phyloP scores from a whole-genome alignment of 2,113 vertebrate genomes.

The Barnardius zonarius region DNA sequence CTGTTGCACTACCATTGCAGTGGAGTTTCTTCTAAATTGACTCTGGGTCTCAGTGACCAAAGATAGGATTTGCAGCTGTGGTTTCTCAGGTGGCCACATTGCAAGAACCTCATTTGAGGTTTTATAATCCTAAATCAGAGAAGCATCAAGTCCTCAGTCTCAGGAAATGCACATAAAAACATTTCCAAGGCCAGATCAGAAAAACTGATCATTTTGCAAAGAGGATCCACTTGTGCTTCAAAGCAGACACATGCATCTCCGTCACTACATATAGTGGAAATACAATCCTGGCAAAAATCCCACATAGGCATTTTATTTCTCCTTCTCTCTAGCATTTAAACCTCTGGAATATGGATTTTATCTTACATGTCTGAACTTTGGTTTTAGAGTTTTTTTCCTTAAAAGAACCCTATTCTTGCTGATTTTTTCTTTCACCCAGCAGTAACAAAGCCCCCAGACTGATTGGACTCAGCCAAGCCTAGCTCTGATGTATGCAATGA shows the following conservation, averaged over 20 bases:
- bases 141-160: background rate
- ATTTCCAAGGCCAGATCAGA: background rate
- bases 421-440: background rate
- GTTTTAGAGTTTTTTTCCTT: background rate
- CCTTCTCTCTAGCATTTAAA: background rate
- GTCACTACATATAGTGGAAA: background rate
- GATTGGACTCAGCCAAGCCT: background rate
- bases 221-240: background rate
- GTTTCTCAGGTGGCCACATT: background rate
- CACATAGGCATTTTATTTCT: background rate
- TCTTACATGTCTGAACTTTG: background rate
- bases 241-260: background rate
- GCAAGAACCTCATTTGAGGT: background rate
- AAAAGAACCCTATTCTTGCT: background rate
- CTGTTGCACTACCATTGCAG: background rate
- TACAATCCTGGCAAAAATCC: accelerated
- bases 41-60: background rate
- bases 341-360: background rate
- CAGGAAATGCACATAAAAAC: background rate
- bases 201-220: background rate
- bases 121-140: background rate
- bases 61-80: background rate
- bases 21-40: background rate
- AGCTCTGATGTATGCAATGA: background rate
- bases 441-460: background rate